Evolutionary conservation across 2,888 invertebrate species (phyloP).

Genomic region (Volucella zonaria): DNA sequence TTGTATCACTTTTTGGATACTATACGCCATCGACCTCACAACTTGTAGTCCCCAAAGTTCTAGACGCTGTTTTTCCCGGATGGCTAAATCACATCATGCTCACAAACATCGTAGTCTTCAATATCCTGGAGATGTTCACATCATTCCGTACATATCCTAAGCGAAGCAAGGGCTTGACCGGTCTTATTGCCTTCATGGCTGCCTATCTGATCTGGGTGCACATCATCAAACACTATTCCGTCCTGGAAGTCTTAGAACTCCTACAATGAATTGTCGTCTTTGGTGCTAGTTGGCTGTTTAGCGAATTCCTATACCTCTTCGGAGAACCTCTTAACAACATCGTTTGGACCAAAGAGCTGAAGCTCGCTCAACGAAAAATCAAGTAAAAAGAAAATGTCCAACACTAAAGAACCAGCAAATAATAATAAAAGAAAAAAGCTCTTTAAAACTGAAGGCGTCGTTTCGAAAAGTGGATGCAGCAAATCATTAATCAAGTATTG

Average conservation of each 20-base stretch:
- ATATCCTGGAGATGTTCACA: conserved; percentile 89
- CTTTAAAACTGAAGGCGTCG: no score
- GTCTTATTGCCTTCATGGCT: conserved; percentile 86
- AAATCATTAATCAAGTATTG: no score
- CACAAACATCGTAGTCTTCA: conserved; percentile 91
- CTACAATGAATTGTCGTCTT: conserved; percentile 91
- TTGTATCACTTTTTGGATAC: no score
- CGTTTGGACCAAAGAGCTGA: conserved; percentile 89
- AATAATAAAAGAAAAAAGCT: conserved; percentile 11
- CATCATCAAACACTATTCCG: conserved; percentile 88
- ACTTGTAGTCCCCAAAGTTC: no score
- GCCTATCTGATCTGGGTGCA: conserved; percentile 91
- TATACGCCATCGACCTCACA: no score
- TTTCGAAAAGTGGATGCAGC: no score
- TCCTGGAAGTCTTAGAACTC: no score
- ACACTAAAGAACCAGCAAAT: conserved; percentile 9
- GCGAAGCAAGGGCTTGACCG: conserved; percentile 86
- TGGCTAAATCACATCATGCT: no score
- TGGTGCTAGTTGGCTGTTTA: conserved; percentile 85
- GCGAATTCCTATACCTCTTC: conserved; percentile 86
- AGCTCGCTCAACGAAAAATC: conserved; percentile 81
- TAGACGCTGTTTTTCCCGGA: no score
- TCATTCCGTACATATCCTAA: conserved; percentile 91
- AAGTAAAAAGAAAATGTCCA: conserved; percentile 77
- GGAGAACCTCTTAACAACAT: conserved; percentile 89